phyloP scores from a whole-genome alignment of 2,797 vertebrate species.

The Odontamblyopus lacepedii region DNA sequence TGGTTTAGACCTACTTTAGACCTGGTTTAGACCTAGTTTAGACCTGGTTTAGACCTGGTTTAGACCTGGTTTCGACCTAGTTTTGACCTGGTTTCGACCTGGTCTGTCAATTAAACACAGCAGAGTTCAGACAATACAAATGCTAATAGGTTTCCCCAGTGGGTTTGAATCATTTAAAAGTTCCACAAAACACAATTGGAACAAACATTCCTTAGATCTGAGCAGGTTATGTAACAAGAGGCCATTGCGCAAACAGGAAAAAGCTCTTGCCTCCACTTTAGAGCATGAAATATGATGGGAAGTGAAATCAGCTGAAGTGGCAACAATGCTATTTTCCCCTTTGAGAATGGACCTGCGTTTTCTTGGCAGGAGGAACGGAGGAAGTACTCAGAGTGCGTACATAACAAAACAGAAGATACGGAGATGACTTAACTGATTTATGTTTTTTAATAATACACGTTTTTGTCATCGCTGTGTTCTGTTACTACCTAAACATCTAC shows the following conservation, averaged over 20 bases:
- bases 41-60: too few species aligned
- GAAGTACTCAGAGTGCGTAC: neutral
- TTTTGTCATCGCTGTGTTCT: neutral
- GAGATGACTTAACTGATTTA: too few species aligned
- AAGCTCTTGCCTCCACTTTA: neutral
- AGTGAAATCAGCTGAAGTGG: slow-evolving; percentile 8
- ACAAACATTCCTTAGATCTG: slow-evolving; percentile 9
- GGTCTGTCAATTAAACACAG: too few species aligned
- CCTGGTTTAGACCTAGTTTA: too few species aligned
- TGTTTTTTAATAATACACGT: neutral
- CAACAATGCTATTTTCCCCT: slow-evolving; percentile 1
- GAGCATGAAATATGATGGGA: slow-evolving; percentile 7
- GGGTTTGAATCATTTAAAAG: neutral
- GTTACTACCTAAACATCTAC: neutral
- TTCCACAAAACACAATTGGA: slow-evolving; percentile 12
- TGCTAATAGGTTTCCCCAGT: neutral
- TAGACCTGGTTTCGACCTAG: too few species aligned
- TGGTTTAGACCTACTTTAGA: too few species aligned
- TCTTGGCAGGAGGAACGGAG: neutral
- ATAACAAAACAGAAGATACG: neutral
- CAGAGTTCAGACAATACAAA: neutral
- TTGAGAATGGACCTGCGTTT: neutral
- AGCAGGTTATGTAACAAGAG: neutral
- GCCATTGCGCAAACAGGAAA: slow-evolving; percentile 10
- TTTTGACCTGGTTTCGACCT: too few species aligned